These are phyloP conservation scores for Dysidea cf. avara DNA, from an alignment of 37 sponge, comb jelly and placozoan genomes.

Conservation along the genomic window DNA sequence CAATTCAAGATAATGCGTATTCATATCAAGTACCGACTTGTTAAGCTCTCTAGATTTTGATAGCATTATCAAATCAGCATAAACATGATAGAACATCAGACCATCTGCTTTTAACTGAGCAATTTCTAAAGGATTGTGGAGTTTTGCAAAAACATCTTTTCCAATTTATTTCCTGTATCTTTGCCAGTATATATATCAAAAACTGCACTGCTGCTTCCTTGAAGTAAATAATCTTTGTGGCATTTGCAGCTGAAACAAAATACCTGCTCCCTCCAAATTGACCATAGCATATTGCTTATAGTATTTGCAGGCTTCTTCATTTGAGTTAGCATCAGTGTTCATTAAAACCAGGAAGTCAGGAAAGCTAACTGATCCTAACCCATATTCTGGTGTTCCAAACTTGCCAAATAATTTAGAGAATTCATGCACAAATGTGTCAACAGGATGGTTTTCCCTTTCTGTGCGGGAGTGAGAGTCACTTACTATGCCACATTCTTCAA, in stretches of 20 bases:
- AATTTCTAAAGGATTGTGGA: not conserved
- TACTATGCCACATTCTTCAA: slow-evolving; percentile 22
- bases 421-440: slow-evolving; percentile 19
- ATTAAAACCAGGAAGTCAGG: slow-evolving; percentile 18
- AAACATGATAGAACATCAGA: slow-evolving; percentile 7
- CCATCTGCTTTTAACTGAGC: slow-evolving; percentile 15
- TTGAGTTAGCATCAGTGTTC: no score
- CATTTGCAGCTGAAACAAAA: slow-evolving; percentile 23
- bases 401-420: slow-evolving; percentile 26
- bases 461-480: no score
- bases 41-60: slow-evolving; percentile 9
- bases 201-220: slow-evolving; percentile 10
- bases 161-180: not conserved
- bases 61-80: slow-evolving; percentile 1
- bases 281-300: not conserved
- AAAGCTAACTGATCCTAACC: slow-evolving; percentile 4
- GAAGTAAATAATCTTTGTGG: slow-evolving; percentile 12
- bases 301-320: no score
- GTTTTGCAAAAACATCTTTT: slow-evolving; percentile 9
- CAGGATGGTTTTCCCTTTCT: not conserved
- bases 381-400: slow-evolving; percentile 10
- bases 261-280: slow-evolving; percentile 23
- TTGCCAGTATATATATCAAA: not conserved
- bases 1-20: slow-evolving; percentile 7
- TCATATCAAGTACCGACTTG: slow-evolving; percentile 8